Percentiles rank a stretch among this genome's conserved stretches.
These are phyloP conservation scores for Drosophila kohkoa DNA, from an alignment of 1,140 invertebrate species.

Conservation along the genomic window DNA sequence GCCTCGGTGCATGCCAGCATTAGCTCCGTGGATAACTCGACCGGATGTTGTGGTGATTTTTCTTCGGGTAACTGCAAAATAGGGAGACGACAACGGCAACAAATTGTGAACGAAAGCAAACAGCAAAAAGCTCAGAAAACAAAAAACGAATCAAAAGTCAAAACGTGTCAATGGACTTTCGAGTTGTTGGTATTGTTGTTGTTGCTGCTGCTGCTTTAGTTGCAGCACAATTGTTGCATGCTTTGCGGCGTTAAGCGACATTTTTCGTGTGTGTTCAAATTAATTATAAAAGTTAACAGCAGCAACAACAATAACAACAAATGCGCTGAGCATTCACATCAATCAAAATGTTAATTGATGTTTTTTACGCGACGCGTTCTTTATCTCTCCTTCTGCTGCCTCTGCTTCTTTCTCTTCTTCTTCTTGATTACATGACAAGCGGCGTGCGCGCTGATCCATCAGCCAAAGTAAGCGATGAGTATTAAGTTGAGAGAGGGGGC, in stretches of 20 bases:
- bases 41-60: constrained; percentile 84
- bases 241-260: constrained; percentile 61
- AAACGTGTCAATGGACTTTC: constrained; percentile 34
- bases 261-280: constrained; percentile 57
- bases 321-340: constrained; percentile 52
- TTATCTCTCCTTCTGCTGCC: constrained; percentile 42
- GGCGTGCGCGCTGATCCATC: constrained; percentile 77
- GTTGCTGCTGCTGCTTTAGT: constrained; percentile 11
- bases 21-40: constrained; percentile 84
- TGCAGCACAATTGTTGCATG: constrained; percentile 73
- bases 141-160: constrained; percentile 21
- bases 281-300: constrained; percentile 73
- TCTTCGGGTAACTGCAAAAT: constrained; percentile 82
- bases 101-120: background rate
- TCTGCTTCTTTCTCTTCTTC: constrained; percentile 15
- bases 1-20: constrained; percentile 84
- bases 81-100: constrained; percentile 21
- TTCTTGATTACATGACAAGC: constrained; percentile 73
- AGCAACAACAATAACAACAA: constrained; percentile 33
- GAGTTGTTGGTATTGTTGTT: constrained; percentile 3
- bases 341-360: constrained; percentile 81
- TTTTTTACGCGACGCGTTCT: constrained; percentile 46
- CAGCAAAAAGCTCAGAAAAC: background rate
- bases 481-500: background rate
- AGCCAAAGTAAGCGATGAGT: constrained; percentile 35